Evolutionary conservation across 2,888 invertebrate species (phyloP).

Genomic region (Stomorhina lunata): DNA sequence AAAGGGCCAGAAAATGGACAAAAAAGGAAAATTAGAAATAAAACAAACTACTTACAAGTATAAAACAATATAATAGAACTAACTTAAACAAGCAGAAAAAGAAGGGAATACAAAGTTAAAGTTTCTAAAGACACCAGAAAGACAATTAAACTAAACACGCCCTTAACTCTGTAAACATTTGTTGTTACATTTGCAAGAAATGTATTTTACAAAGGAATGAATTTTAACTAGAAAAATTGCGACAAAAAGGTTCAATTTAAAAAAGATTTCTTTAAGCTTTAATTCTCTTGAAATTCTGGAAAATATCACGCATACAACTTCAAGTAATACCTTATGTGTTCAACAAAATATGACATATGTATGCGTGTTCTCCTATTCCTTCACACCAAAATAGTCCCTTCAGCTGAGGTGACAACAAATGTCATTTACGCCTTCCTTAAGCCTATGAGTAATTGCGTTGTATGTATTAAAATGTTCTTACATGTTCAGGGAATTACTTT

Average conservation of each 20-base stretch:
- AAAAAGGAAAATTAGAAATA: neutral
- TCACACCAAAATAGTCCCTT: neutral
- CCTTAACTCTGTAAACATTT: constrained; percentile 3
- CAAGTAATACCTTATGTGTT: too few species aligned
- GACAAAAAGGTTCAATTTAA: too few species aligned
- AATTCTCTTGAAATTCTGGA: too few species aligned
- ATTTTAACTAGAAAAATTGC: neutral
- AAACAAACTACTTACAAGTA: too few species aligned
- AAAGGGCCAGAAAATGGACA: neutral
- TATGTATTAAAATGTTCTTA: too few species aligned
- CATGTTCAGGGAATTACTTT: too few species aligned
- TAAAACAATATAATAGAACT: neutral
- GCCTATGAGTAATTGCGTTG: neutral
- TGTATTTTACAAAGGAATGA: too few species aligned
- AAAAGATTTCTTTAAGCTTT: too few species aligned
- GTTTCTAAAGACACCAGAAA: neutral
- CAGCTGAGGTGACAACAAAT: too few species aligned
- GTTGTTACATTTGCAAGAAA: neutral
- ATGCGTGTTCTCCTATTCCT: neutral
- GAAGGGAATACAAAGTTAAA: too few species aligned
- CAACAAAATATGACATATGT: too few species aligned
- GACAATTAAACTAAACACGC: constrained; percentile 26
- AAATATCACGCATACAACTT: too few species aligned
- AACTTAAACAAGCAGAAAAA: neutral
- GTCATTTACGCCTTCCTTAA: neutral